Base-by-base conservation (phyloP, 2,113 vertebrate species). In the Ibidorhyncha struthersii region DNA sequence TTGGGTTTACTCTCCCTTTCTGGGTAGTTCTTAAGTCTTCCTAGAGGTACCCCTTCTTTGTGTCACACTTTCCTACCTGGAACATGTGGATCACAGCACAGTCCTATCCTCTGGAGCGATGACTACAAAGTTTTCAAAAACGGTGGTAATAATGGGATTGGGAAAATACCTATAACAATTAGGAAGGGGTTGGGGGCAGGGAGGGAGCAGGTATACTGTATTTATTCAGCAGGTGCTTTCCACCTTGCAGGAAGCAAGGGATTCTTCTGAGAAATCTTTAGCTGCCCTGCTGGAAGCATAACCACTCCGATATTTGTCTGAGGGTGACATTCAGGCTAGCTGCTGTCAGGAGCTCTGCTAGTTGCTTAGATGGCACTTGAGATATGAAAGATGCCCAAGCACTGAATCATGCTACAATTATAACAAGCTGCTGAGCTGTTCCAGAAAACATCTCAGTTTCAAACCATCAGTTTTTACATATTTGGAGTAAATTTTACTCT, bases 391-490 rank as follows among this genome's bases (percentile, higher is more conserved):
- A 82, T 69, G 27, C 49, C 82, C 87, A 85, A 86, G 74, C 82
- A 80, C 43, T 94, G 90, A 88, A 90, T 97, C 90, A 88, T 82
- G 49, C 79, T 82, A 45, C 21, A 87, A 69, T 94, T 91, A 72
- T 43, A 96, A 61, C 21, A 93, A 72, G 62, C 66, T 91, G 56
- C 69, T 72, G 73, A 89, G 69, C 87, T 85, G 70, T 80, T 96
- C 78, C 66, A 88, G 91, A 87, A 94, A 94, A 79, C 43, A 87
- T 87, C 84, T 91, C 47, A 0, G 25, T 88, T 91, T 95, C 82
- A 91, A 96, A 93, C 84, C 90, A 93, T 95, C 81, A 72, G 47
- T 65, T 93, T 96, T 95, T 93, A 85, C 84, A 82, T 85, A 91
- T 94, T 94, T 94, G 52, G 74, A 88, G 90, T 82, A 96, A 94